These are phyloP conservation scores for Mallotus villosus DNA, from an alignment of 2,797 vertebrate genomes.

Conservation along the genomic window DNA sequence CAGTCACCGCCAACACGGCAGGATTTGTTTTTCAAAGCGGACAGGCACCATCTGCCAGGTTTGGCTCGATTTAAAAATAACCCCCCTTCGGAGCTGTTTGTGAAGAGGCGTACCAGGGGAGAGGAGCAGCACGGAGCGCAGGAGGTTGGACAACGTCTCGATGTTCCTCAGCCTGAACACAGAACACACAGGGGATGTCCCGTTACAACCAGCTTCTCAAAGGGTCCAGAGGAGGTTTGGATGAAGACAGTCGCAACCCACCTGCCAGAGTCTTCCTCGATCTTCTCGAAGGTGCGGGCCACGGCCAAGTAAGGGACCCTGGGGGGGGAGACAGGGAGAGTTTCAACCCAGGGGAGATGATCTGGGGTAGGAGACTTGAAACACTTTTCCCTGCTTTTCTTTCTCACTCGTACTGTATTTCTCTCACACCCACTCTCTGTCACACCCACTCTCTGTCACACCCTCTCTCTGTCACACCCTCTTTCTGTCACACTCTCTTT, in stretches of 20 bases:
- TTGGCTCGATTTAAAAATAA: not conserved
- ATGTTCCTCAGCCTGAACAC: constrained; percentile 85
- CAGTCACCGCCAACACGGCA: constrained; percentile 47
- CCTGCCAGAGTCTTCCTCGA: constrained; percentile 89
- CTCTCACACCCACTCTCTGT: not conserved
- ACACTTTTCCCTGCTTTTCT: too few relatives aligned
- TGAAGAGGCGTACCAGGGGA: constrained; percentile 76
- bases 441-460: too few relatives aligned
- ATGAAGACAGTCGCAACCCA: constrained; percentile 49
- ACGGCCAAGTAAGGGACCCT: constrained; percentile 91
- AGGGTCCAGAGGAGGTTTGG: not conserved
- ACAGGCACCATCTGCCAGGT: too few relatives aligned
- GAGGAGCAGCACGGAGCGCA: constrained; percentile 85
- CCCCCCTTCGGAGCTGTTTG: constrained; percentile 21
- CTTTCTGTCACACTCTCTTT: not conserved
- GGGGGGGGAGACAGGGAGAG: constrained; percentile 25
- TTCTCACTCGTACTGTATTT: too few relatives aligned
- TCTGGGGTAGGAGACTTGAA: too few relatives aligned
- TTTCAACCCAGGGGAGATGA: too few relatives aligned
- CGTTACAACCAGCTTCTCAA: not conserved
- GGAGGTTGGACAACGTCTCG: constrained; percentile 86
- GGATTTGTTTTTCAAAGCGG: constrained; percentile 25
- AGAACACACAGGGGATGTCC: not conserved
- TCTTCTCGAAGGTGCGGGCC: constrained; percentile 89
- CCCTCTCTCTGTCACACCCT: too few relatives aligned